Percentiles rank a stretch among this genome's conserved stretches.
These are phyloP conservation scores for Chamaetylas fuelleborni DNA, from an alignment of 2,113 vertebrate species.

Conservation along the genomic window DNA sequence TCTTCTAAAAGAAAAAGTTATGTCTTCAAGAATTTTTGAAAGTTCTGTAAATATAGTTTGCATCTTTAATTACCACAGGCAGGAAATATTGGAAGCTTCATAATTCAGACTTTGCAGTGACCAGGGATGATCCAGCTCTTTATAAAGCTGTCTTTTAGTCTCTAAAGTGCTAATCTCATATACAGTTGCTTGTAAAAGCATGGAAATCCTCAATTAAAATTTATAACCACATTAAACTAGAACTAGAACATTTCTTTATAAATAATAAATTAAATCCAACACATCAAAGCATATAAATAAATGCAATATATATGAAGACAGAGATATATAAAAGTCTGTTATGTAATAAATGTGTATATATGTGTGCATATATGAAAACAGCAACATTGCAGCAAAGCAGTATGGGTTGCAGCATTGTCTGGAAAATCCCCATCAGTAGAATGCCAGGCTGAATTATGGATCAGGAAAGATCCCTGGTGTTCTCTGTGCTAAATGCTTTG, in stretches of 20 bases:
- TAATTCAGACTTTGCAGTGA: neutral
- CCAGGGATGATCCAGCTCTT: neutral
- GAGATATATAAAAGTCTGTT: neutral
- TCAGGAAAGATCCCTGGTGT: neutral
- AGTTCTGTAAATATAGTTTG: neutral
- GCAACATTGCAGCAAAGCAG: neutral
- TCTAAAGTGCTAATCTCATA: neutral
- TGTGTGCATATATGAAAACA: neutral
- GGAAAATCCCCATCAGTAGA: constrained; percentile 27
- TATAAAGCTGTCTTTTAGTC: neutral
- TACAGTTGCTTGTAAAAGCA: neutral
- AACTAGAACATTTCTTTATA: neutral
- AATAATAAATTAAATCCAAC: neutral
- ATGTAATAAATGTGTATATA: neutral
- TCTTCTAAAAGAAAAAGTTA: neutral
- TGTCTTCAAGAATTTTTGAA: neutral
- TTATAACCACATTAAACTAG: neutral
- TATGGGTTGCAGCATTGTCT: neutral
- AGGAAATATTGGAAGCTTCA: neutral
- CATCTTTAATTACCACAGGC: neutral
- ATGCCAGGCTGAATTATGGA: constrained; percentile 19
- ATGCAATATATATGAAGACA: neutral
- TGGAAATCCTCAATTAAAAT: constrained; percentile 20
- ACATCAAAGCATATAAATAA: neutral
- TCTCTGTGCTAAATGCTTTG: neutral